phyloP scores from a whole-genome alignment of 2,888 invertebrate species.

The Hyppa rectilinea region DNA sequence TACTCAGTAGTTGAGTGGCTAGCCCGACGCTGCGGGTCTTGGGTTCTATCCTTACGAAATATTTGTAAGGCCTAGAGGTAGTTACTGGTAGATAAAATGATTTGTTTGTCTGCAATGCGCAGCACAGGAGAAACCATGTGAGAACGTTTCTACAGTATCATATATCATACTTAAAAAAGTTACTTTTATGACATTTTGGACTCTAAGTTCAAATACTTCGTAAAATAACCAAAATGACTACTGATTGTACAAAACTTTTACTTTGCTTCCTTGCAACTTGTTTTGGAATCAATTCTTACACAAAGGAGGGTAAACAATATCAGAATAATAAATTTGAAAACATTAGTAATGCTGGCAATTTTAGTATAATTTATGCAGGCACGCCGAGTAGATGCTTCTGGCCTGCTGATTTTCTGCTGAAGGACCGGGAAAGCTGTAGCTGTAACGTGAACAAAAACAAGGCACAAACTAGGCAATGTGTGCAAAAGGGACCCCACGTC shows the following conservation, averaged over 20 bases:
- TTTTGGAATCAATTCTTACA: background rate
- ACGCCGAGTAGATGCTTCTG: slow-evolving; percentile 24
- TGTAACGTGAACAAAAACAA: slow-evolving; percentile 82
- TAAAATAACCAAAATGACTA: background rate
- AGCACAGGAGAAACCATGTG: no score
- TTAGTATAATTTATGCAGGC: slow-evolving; percentile 33
- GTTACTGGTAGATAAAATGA: no score
- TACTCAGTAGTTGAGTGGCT: no score
- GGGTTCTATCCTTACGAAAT: background rate
- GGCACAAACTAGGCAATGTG: slow-evolving; percentile 85
- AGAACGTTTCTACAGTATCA: background rate
- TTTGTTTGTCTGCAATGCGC: background rate
- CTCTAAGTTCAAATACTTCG: background rate
- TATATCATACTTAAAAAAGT: no score
- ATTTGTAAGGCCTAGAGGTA: background rate
- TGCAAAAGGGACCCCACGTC: slow-evolving; percentile 82
- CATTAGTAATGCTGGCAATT: slow-evolving; percentile 14
- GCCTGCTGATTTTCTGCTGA: slow-evolving; percentile 20
- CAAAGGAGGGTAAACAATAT: slow-evolving; percentile 3
- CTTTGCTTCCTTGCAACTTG: background rate
- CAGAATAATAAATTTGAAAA: slow-evolving; percentile 10
- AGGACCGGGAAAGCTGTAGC: slow-evolving; percentile 65
- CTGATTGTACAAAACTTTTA: background rate
- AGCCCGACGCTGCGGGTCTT: background rate
- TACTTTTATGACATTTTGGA: background rate